These are phyloP conservation scores for Odocoileus hemionus DNA, from an alignment of 2,113 vertebrate genomes.

Conservation along the genomic window DNA sequence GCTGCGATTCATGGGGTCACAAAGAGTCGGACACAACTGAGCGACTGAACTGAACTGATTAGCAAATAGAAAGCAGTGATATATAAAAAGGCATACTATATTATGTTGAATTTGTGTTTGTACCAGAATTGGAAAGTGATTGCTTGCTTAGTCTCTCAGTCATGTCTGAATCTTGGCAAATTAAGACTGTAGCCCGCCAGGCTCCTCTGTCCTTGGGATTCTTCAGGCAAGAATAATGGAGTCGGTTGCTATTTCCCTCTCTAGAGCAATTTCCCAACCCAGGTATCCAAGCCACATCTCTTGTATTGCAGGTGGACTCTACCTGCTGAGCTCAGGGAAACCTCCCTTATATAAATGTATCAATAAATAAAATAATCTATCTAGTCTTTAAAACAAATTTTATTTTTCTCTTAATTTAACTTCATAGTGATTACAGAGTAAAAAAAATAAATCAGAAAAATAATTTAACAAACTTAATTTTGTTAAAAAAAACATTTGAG, in stretches of 20 bases:
- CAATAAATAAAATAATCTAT: not conserved
- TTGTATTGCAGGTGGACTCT: not conserved
- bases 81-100: not conserved
- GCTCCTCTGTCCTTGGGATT: not conserved
- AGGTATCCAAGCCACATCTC: not conserved
- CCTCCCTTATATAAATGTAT: not conserved
- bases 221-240: not conserved
- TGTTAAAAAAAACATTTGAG: not conserved
- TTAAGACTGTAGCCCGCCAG: not conserved
- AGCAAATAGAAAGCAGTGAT: too few species aligned
- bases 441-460: not conserved
- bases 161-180: not conserved
- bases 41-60: too few species aligned
- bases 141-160: not conserved
- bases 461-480: not conserved
- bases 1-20: too few species aligned
- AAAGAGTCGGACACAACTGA: too few species aligned
- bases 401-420: not conserved
- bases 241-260: not conserved
- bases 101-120: not conserved
- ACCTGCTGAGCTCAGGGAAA: not conserved
- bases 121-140: not conserved
- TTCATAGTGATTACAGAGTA: not conserved
- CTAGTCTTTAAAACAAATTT: not conserved
- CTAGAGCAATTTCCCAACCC: not conserved